Conservation (phyloP, 1,140 invertebrate species). For the Conus ventricosus region DNA sequence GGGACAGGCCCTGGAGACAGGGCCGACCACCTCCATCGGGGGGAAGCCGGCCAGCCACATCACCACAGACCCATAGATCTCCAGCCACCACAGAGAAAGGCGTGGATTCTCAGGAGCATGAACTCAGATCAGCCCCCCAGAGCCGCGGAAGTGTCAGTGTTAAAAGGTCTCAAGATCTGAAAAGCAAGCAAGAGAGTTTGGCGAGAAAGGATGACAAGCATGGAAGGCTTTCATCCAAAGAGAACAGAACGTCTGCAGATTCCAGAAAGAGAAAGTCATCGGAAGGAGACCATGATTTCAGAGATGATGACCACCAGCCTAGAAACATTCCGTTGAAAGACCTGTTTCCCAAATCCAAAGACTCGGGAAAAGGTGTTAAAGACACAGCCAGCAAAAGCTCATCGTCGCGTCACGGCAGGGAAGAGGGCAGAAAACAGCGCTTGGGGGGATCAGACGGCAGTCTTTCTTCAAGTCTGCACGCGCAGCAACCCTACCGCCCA, state of each 20-base stretch:
- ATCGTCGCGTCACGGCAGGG: neutral
- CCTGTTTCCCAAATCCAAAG: neutral
- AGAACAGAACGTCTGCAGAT: no score
- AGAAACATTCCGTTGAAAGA: neutral
- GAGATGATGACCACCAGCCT: no score
- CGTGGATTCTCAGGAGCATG: neutral
- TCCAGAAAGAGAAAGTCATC: no score
- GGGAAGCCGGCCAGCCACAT: neutral
- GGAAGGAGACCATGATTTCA: no score
- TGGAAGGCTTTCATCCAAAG: neutral
- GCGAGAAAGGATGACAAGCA: neutral
- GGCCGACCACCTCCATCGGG: neutral
- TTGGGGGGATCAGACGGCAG: slow-evolving; percentile 34
- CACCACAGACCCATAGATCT: neutral
- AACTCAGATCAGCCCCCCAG: neutral
- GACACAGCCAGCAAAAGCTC: neutral
- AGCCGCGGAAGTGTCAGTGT: neutral
- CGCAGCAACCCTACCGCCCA: slow-evolving; percentile 12
- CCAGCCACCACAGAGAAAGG: neutral
- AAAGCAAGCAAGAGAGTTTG: neutral
- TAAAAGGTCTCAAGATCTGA: neutral
- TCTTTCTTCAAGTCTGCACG: neutral
- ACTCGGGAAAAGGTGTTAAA: neutral
- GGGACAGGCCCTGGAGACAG: slow-evolving; percentile 17
- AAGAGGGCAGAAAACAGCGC: neutral